phyloP scores from a whole-genome alignment of 2,888 invertebrate species.

The Brassicogethes aeneus region DNA sequence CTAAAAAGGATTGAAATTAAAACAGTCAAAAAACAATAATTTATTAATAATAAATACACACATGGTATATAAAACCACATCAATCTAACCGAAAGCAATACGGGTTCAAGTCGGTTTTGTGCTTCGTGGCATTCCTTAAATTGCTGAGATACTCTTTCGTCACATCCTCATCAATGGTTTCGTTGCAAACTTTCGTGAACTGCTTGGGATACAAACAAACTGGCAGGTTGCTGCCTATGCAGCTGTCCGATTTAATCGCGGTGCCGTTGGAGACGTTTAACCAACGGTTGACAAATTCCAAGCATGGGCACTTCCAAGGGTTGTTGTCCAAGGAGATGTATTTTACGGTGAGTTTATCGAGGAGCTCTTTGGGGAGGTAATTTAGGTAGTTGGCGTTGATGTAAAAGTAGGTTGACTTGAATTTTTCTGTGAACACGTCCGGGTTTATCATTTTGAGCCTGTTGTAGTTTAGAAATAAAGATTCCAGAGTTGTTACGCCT shows the following conservation, averaged over 20 bases:
- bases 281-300: conserved; percentile 13
- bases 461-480: conserved; percentile 8
- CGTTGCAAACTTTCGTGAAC: conserved; percentile 3
- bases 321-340: conserved; percentile 15
- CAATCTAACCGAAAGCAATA: not conserved
- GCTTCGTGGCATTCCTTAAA: not conserved
- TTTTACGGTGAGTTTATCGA: conserved; percentile 12
- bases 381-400: conserved; percentile 19
- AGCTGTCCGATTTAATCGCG: not conserved
- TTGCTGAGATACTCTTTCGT: conserved; percentile 4
- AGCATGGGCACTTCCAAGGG: conserved; percentile 21
- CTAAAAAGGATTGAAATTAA: not conserved
- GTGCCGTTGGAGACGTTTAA: conserved; percentile 9
- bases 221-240: conserved; percentile 3
- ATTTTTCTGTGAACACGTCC: not conserved
- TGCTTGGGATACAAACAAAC: conserved; percentile 5
- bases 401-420: conserved; percentile 8
- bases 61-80: not conserved
- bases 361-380: conserved; percentile 11
- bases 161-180: conserved; percentile 4
- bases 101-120: not conserved
- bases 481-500: conserved; percentile 3
- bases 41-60: not conserved
- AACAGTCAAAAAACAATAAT: conserved; percentile 1
- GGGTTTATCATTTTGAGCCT: conserved; percentile 2